These are phyloP conservation scores for Tetragnatha versicolor DNA, from an alignment of 1,140 invertebrate species.

Conservation along the genomic window DNA sequence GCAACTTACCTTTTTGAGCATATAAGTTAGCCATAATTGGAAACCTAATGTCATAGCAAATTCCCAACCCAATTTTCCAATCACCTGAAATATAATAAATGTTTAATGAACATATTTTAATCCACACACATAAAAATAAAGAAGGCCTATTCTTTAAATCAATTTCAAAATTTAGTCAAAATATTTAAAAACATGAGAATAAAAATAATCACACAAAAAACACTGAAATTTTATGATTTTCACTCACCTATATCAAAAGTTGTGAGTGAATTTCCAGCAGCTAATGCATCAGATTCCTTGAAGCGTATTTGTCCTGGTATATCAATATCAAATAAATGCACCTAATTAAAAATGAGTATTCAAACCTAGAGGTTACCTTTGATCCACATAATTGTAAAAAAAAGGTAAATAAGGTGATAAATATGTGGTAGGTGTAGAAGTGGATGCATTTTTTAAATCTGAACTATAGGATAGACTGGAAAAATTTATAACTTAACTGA, in stretches of 20 bases:
- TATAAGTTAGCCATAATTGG: constrained; percentile 87
- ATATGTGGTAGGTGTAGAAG: no score
- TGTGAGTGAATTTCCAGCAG: constrained; percentile 77
- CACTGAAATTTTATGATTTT: no score
- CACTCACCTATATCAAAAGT: constrained; percentile 68
- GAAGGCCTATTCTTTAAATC: background rate
- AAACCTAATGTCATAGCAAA: constrained; percentile 95
- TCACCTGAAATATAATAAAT: constrained; percentile 64
- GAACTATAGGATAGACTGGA: no score
- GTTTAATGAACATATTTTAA: background rate
- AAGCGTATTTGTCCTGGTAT: constrained; percentile 92
- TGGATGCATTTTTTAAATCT: no score
- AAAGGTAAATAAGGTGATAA: no score
- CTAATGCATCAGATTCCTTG: constrained; percentile 86
- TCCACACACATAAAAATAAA: constrained; percentile 2
- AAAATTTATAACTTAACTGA: no score
- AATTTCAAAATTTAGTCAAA: background rate
- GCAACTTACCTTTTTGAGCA: constrained; percentile 74
- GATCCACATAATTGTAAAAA: no score
- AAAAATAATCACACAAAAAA: background rate
- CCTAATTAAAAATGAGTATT: no score
- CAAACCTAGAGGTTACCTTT: no score
- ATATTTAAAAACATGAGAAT: background rate
- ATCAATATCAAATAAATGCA: constrained; percentile 96
- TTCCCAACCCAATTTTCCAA: constrained; percentile 86